phyloP scores from a whole-genome alignment of 2,113 vertebrate species.

The Archilochus colubris region DNA sequence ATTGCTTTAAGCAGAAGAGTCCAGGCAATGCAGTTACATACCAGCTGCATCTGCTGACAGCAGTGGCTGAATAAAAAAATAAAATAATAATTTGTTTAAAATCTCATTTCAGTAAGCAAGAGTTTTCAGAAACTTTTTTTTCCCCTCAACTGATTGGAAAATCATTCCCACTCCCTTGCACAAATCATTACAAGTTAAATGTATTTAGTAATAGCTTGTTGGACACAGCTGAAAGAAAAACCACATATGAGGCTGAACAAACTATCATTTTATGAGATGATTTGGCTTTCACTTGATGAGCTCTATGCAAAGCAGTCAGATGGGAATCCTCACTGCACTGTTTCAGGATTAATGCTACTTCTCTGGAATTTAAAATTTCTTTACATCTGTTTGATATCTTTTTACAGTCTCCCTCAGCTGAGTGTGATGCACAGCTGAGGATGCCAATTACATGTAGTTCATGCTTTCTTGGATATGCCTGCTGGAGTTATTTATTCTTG shows the following conservation, averaged over 20 bases:
- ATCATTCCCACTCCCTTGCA: not conserved
- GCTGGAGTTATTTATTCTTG: not conserved
- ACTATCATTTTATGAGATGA: not conserved
- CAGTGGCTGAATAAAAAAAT: not conserved
- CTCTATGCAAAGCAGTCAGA: slow-evolving; percentile 6
- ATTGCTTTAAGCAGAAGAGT: not conserved
- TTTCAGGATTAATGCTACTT: slow-evolving; percentile 39
- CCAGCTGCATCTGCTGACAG: not conserved
- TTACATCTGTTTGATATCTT: slow-evolving; percentile 24
- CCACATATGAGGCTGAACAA: slow-evolving; percentile 25
- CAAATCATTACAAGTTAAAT: slow-evolving; percentile 24
- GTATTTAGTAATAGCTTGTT: slow-evolving; percentile 37
- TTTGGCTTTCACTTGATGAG: slow-evolving; percentile 25
- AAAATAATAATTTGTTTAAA: not conserved
- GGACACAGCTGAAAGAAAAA: slow-evolving; percentile 48
- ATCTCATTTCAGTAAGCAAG: not conserved
- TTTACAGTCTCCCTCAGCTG: slow-evolving; percentile 10
- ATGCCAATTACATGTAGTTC: not conserved
- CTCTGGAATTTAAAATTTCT: not conserved
- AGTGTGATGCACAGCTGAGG: slow-evolving; percentile 22
- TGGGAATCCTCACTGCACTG: not conserved
- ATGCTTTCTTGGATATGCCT: not conserved
- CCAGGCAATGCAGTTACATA: not conserved
- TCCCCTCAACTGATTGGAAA: slow-evolving; percentile 1
- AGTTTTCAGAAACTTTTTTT: not conserved